Evolutionary conservation across 2,888 invertebrate genomes (phyloP), one percentile per base, ranked within the genome.

Genomic region (Prenolepis imparis): DNA sequence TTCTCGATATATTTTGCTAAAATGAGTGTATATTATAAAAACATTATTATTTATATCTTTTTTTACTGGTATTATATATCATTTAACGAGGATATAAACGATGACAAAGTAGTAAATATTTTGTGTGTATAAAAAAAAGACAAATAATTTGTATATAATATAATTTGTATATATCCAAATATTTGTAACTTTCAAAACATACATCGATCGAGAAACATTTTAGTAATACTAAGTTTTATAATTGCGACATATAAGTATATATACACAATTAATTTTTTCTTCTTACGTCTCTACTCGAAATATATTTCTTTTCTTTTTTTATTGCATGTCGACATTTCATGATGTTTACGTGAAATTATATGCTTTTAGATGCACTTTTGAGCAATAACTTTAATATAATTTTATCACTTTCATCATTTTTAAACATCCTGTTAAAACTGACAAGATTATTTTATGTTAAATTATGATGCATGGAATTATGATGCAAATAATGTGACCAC

Each of bases 131-230:
- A 89, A 89, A 80, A 89, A 80, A 44, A 87, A 91, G 24, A 55
- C 84, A 81, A 85, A 86, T 87, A 85, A 87, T 90, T 90, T 93
- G 92, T 91, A 92, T 87, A 93, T 92, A 92, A 93, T 92, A 92
- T 28, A 84, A 73, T 91, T 91, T 92, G 91, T 92, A 91, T 91
- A 92, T 92, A 92, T 84, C 84, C 84, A 84, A 86, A 88, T 80
- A 90, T 90, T 91, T 86, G 86, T 88, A 89, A 91, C 84, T 90
- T 91, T 90, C 87, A 90, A 90, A 90, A 91, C 89, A 78, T n/a
- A n/a, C 67, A 92, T 86, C 87, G 88, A 81, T 81, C 74, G 61
- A 84, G 82, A 78, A 11, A 48, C 82, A 82, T 86, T 90, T 86
- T 84, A 88, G 83, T 66, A 86, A 84, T 80, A 84, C 87, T 88